phyloP scores from a whole-genome alignment of 2,113 vertebrate genomes.

The Natator depressus region DNA sequence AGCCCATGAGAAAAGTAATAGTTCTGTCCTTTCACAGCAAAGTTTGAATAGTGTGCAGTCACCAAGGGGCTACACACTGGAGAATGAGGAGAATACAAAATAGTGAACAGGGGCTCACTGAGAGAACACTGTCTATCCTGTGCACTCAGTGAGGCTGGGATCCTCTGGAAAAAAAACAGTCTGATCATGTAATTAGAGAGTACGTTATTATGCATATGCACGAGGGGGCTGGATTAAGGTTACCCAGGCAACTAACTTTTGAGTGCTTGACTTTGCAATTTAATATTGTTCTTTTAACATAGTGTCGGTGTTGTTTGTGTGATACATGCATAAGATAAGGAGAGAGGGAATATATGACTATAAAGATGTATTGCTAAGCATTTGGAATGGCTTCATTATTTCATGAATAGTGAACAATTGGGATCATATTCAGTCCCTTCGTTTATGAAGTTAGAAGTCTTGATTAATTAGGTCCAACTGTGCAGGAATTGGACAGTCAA shows the following conservation, averaged over 20 bases:
- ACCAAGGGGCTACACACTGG: background rate
- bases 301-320: background rate
- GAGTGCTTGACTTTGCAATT: background rate
- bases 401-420: background rate
- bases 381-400: background rate
- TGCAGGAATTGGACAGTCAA: background rate
- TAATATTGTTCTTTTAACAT: background rate
- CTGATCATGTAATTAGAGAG: background rate
- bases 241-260: background rate
- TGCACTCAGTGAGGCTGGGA: slow-evolving; percentile 15
- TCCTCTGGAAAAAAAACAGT: slow-evolving; percentile 32
- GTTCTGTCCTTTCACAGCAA: background rate
- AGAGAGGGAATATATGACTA: background rate
- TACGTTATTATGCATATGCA: background rate
- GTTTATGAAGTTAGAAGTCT: background rate
- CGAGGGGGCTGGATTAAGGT: background rate
- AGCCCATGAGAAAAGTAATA: slow-evolving; percentile 40
- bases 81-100: slow-evolving; percentile 35
- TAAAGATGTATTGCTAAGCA: background rate
- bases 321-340: background rate
- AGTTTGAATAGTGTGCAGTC: background rate
- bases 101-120: slow-evolving; percentile 15
- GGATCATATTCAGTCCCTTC: background rate
- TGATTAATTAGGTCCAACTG: background rate
- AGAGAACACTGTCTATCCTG: slow-evolving; percentile 12